Conservation (phyloP, 2,113 vertebrate genomes). For the Peucedramus taeniatus region DNA sequence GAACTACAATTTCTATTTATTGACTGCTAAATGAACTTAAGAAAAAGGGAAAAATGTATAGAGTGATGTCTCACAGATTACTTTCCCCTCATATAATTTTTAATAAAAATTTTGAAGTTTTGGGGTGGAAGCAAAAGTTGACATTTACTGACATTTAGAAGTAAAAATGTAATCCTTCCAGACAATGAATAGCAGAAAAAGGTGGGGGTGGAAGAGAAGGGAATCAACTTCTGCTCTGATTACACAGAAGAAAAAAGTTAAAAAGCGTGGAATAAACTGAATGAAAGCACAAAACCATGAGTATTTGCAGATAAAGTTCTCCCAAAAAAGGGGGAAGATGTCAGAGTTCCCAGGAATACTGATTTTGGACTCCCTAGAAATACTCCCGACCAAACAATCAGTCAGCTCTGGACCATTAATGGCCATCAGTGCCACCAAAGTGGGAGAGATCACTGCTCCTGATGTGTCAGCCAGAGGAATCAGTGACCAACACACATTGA, state of each 20-base stretch:
- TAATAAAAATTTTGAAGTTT: background rate
- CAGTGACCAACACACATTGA: background rate
- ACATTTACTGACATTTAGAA: conserved; percentile 55
- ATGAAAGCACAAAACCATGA: background rate
- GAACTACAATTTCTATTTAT: background rate
- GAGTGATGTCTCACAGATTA: background rate
- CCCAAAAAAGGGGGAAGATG: background rate
- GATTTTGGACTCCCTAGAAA: background rate
- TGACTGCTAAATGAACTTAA: background rate
- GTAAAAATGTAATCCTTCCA: conserved; percentile 43
- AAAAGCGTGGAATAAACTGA: background rate
- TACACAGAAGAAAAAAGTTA: background rate
- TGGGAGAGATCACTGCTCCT: background rate
- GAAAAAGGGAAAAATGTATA: background rate
- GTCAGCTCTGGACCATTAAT: background rate
- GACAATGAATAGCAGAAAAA: background rate
- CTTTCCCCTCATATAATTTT: background rate
- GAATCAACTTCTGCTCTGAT: conserved; percentile 32
- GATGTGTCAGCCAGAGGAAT: background rate
- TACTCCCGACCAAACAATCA: background rate
- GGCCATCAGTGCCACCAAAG: background rate
- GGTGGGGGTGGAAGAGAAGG: conserved; percentile 1
- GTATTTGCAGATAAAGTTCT: background rate
- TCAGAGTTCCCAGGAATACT: background rate
- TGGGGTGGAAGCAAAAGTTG: conserved; percentile 8